phyloP scores from a whole-genome alignment of 2,888 invertebrate genomes.

The Megastigmus dorsalis region DNA sequence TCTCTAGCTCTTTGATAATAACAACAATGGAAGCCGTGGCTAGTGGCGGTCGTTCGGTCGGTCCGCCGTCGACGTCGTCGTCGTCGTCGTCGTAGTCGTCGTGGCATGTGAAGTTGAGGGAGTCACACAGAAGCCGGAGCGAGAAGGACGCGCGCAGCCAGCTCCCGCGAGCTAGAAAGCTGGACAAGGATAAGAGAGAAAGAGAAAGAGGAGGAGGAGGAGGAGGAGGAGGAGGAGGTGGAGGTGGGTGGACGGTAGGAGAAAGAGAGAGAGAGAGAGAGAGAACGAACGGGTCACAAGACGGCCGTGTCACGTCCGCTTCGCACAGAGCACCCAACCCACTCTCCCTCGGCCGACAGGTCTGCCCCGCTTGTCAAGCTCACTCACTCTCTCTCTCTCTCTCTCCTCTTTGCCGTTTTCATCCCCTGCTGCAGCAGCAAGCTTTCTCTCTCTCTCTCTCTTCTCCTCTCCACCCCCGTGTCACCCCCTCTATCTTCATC shows the following conservation, averaged over 20 bases:
- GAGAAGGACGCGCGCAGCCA: conserved; percentile 57
- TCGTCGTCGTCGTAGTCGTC: conserved; percentile 60
- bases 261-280: conserved; percentile 46
- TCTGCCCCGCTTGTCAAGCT: conserved; percentile 68
- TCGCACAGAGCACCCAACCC: conserved; percentile 66
- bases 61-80: conserved; percentile 59
- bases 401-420: too few relatives aligned
- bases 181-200: conserved; percentile 51
- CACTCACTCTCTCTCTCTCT: conserved; percentile 54
- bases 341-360: conserved; percentile 57
- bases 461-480: conserved; percentile 23
- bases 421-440: too few relatives aligned
- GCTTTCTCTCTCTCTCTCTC: conserved; percentile 43
- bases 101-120: conserved; percentile 63
- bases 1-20: conserved; percentile 71
- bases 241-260: conserved; percentile 26
- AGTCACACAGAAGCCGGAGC: conserved; percentile 57
- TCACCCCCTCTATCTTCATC: conserved; percentile 22
- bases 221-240: conserved; percentile 53
- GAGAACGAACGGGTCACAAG: conserved; percentile 67
- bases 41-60: conserved; percentile 53
- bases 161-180: conserved; percentile 59
- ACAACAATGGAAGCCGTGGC: conserved; percentile 71
- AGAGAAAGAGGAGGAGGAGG: conserved; percentile 53
- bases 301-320: conserved; percentile 73